Conservation (phyloP, 2,797 vertebrate genomes). For the Cossypha heuglini region DNA sequence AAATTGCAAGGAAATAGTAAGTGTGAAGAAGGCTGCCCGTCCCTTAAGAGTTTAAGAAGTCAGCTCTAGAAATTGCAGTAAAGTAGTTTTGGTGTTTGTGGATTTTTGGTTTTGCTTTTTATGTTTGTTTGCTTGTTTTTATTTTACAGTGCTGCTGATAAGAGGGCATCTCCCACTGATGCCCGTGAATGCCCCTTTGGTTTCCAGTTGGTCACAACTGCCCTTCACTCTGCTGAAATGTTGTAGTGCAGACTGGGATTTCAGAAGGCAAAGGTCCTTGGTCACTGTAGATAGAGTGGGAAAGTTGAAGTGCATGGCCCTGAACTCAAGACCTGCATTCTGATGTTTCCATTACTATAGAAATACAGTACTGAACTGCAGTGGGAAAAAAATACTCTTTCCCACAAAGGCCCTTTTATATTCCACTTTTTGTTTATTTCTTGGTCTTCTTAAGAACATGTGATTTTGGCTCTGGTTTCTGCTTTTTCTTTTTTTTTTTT, state of each 20-base stretch:
- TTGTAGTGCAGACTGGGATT: neutral
- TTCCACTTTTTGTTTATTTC: neutral
- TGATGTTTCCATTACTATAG: neutral
- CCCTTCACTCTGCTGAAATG: neutral
- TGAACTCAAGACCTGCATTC: neutral
- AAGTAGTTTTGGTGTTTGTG: neutral
- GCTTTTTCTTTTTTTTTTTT: neutral
- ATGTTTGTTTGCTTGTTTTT: neutral
- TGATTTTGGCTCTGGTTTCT: neutral
- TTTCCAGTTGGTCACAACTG: neutral
- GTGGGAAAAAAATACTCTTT: neutral
- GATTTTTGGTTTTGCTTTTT: neutral
- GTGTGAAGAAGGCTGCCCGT: neutral
- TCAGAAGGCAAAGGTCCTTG: neutral
- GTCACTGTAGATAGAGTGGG: too few relatives aligned
- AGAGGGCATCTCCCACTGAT: neutral
- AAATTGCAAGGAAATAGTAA: neutral
- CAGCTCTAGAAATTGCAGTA: neutral
- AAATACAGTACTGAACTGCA: neutral
- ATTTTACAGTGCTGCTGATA: neutral
- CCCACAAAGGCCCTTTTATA: neutral
- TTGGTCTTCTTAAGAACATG: neutral
- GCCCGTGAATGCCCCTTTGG: neutral
- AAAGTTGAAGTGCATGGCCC: neutral
- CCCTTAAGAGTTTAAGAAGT: neutral